phyloP scores from a whole-genome alignment of 2,888 invertebrate species.

The Seira sanloemensis region DNA sequence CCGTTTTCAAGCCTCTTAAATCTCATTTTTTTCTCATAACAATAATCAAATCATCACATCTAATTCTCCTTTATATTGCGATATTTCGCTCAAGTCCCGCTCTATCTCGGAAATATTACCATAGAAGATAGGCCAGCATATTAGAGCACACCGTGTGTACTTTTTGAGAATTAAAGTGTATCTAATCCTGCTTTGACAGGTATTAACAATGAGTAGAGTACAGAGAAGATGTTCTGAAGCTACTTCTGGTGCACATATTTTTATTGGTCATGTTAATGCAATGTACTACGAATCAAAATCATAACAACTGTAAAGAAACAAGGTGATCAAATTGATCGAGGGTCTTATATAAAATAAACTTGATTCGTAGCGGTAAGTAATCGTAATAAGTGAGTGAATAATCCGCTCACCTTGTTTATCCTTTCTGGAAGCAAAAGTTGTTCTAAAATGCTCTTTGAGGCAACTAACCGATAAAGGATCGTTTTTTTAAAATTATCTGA shows the following conservation, averaged over 20 bases:
- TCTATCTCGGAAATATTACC: neutral
- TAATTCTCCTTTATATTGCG: neutral
- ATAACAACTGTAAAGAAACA: slow-evolving; percentile 39
- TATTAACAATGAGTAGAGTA: slow-evolving; percentile 15
- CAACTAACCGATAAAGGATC: slow-evolving; percentile 35
- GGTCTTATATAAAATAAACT: slow-evolving; percentile 19
- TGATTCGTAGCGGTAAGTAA: neutral
- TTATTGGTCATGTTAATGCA: too few relatives aligned
- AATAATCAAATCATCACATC: slow-evolving; percentile 34
- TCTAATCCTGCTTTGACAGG: slow-evolving; percentile 46
- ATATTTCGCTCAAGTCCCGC: neutral
- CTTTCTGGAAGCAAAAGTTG: slow-evolving; percentile 28
- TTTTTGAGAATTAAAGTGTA: neutral
- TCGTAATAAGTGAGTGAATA: neutral
- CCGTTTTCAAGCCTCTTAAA: slow-evolving; percentile 11
- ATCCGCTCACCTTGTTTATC: slow-evolving; percentile 21
- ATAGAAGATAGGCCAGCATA: neutral
- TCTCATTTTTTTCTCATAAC: slow-evolving; percentile 25
- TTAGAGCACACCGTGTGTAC: neutral
- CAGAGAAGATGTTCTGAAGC: neutral
- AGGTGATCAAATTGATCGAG: slow-evolving; percentile 34
- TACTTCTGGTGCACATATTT: neutral
- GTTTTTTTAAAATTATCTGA: slow-evolving; percentile 26
- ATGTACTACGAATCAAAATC: slow-evolving; percentile 18
- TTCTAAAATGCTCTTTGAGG: slow-evolving; percentile 4